Conservation (phyloP, 2,113 vertebrate species). For the Polypterus senegalus region DNA sequence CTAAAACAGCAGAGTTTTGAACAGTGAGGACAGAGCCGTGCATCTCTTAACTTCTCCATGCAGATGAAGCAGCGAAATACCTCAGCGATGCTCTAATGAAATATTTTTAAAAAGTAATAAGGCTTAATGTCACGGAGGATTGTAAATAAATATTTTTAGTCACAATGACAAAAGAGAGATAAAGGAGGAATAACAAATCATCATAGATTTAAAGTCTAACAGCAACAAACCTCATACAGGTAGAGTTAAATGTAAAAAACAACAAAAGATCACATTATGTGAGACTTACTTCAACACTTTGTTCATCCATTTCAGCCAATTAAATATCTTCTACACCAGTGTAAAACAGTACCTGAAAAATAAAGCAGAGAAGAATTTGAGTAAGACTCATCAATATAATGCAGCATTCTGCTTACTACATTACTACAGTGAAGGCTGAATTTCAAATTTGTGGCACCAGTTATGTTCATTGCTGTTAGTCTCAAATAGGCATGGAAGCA, state of each 20-base stretch:
- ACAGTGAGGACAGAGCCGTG: conserved; percentile 91
- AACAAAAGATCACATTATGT: too few relatives aligned
- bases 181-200: too few relatives aligned
- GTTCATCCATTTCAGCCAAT: conserved; percentile 58
- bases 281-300: conserved; percentile 55
- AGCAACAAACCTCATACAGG: too few relatives aligned
- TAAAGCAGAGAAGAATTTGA: not conserved
- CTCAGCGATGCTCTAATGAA: conserved; percentile 82
- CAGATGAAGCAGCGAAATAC: conserved; percentile 98
- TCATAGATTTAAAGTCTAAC: too few relatives aligned
- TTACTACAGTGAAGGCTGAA: not conserved
- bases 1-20: conserved; percentile 98
- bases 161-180: too few relatives aligned
- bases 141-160: too few relatives aligned
- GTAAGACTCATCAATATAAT: too few relatives aligned
- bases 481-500: not conserved
- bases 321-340: not conserved
- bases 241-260: too few relatives aligned
- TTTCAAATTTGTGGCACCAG: not conserved
- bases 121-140: too few relatives aligned
- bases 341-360: not conserved
- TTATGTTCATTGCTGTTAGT: not conserved
- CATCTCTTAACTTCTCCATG: conserved; percentile 95
- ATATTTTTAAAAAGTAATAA: too few relatives aligned
- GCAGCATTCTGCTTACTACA: not conserved